Evolutionary conservation across 2,113 vertebrate genomes (phyloP).

Genomic region (Eulacestoma nigropectus): DNA sequence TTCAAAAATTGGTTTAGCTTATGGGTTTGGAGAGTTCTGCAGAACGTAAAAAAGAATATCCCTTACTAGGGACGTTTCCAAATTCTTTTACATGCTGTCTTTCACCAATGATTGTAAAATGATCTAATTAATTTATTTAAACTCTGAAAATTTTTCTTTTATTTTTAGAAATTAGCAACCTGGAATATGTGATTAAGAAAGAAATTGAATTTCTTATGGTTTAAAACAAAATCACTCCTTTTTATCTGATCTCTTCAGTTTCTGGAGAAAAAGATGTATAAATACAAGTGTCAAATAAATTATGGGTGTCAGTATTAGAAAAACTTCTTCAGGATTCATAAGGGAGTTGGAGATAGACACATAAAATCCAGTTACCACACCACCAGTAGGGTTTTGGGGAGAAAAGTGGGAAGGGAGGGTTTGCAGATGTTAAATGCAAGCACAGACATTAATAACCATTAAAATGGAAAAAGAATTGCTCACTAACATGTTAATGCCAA

Average conservation of each 20-base stretch:
- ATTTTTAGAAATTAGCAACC: not conserved
- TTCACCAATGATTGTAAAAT: not conserved
- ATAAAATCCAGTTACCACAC: not conserved
- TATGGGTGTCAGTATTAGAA: not conserved
- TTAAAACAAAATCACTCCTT: not conserved
- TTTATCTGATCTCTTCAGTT: not conserved
- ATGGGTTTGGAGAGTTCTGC: not conserved
- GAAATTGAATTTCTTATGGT: not conserved
- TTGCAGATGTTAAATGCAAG: slow-evolving; percentile 43
- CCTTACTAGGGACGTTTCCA: not conserved
- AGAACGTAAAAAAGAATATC: not conserved
- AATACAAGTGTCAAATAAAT: not conserved
- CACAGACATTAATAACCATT: slow-evolving; percentile 32
- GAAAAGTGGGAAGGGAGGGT: not conserved
- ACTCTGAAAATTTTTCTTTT: not conserved
- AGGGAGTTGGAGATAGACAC: not conserved
- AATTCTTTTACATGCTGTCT: not conserved
- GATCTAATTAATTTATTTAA: not conserved
- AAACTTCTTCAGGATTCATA: not conserved
- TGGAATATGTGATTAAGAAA: not conserved
- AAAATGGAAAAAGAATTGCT: slow-evolving; percentile 42
- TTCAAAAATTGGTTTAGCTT: slow-evolving; percentile 19
- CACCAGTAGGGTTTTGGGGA: not conserved
- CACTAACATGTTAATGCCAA: slow-evolving; percentile 43
- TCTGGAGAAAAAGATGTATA: not conserved